phyloP scores from a whole-genome alignment of 2,113 vertebrate species.

The Chiloscyllium plagiosum region DNA sequence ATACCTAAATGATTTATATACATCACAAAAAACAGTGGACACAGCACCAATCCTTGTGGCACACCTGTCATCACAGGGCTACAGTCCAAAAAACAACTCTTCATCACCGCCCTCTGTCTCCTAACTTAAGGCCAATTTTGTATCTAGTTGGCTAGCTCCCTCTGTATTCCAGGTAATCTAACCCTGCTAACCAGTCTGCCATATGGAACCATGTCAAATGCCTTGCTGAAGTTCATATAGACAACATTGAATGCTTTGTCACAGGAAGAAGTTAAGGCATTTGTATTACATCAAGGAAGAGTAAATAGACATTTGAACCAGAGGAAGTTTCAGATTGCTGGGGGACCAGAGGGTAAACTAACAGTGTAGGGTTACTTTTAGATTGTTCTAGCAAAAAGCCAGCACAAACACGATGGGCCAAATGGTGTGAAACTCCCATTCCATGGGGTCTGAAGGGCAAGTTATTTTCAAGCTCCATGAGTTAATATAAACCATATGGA shows the following conservation, averaged over 20 bases:
- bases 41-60: too few species aligned
- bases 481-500: background rate
- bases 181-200: too few species aligned
- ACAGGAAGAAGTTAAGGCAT: background rate
- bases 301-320: background rate
- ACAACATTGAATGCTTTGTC: background rate
- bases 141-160: too few species aligned
- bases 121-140: too few species aligned
- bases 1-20: too few species aligned
- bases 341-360: background rate
- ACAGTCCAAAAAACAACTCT: too few species aligned
- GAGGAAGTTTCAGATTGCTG: background rate
- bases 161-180: too few species aligned
- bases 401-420: background rate
- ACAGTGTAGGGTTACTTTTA: background rate
- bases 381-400: background rate
- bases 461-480: background rate
- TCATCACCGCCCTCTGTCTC: too few species aligned
- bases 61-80: too few species aligned
- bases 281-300: background rate
- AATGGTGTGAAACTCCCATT: background rate
- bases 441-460: background rate
- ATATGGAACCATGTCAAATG: too few species aligned
- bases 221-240: too few species aligned
- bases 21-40: too few species aligned